These are phyloP conservation scores for Drosophila sordidula DNA, from an alignment of 2,888 invertebrate species.

Conservation along the genomic window DNA sequence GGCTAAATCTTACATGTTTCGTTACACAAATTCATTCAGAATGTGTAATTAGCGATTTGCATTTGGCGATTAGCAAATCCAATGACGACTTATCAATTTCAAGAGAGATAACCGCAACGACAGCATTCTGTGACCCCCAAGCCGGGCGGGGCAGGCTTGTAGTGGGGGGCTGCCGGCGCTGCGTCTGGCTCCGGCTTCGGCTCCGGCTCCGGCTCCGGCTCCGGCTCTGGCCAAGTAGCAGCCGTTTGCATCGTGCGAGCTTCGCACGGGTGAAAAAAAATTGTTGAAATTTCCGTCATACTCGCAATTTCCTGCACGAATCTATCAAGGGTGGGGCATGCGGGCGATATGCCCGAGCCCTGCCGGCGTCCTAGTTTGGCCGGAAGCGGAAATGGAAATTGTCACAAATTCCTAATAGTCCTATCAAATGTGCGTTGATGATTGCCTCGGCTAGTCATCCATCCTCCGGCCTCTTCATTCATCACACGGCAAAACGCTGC, in stretches of 20 bases:
- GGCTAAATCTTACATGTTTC: conserved; percentile 4
- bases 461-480: neutral
- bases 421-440: conserved; percentile 24
- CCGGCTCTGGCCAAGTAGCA: neutral
- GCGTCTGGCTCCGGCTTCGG: too few relatives aligned
- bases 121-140: conserved; percentile 10
- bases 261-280: conserved; percentile 34
- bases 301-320: conserved; percentile 47
- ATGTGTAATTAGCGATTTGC: conserved; percentile 8
- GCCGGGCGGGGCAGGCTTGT: too few relatives aligned
- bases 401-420: conserved; percentile 45
- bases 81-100: conserved; percentile 30
- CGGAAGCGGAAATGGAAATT: conserved; percentile 56
- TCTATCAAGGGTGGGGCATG: conserved; percentile 41
- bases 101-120: conserved; percentile 15
- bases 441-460: conserved; percentile 10
- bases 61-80: conserved; percentile 11
- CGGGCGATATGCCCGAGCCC: neutral
- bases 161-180: too few relatives aligned
- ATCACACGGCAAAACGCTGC: neutral
- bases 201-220: neutral
- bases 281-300: conserved; percentile 38
- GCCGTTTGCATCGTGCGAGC: conserved; percentile 1
- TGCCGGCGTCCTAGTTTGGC: conserved; percentile 12
- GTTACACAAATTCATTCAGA: conserved; percentile 13